A percentile compares a stretch with the other conserved stretches of the same genome.
Conservation (phyloP, 2,113 vertebrate genomes). For the Motacilla alba region DNA sequence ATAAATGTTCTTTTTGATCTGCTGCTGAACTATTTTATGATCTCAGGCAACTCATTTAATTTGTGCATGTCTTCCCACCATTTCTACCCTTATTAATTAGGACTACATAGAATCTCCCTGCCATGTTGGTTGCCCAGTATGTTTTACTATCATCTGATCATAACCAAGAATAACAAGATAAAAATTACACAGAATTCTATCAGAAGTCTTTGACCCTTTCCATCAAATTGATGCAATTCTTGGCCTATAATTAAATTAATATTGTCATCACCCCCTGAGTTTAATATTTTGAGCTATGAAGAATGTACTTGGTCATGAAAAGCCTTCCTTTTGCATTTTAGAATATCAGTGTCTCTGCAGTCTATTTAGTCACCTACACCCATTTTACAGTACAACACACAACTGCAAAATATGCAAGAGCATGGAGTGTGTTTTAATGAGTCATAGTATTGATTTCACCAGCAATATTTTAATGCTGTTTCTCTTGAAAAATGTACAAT, state of each 20-base stretch:
- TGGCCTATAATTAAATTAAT: background rate
- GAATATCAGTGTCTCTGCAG: background rate
- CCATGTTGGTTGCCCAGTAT: background rate
- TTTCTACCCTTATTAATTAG: background rate
- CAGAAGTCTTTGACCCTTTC: background rate
- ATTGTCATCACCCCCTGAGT: background rate
- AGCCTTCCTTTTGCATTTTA: background rate
- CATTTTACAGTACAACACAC: background rate
- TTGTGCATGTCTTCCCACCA: background rate
- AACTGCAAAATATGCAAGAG: background rate
- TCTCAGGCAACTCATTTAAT: background rate
- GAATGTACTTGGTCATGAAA: background rate
- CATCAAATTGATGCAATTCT: conserved; percentile 10
- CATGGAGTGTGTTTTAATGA: background rate
- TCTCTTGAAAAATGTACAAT: conserved; percentile 6
- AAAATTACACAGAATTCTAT: conserved; percentile 11
- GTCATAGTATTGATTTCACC: background rate
- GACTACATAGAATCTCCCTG: background rate
- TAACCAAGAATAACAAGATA: background rate
- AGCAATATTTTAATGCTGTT: background rate
- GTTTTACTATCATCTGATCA: background rate
- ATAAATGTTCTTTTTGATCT: background rate
- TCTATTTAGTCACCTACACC: background rate
- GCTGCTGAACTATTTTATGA: background rate
- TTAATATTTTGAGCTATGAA: background rate